Evolutionary conservation across 2,888 invertebrate genomes (phyloP).

Genomic region (Drosophila ezoana): DNA sequence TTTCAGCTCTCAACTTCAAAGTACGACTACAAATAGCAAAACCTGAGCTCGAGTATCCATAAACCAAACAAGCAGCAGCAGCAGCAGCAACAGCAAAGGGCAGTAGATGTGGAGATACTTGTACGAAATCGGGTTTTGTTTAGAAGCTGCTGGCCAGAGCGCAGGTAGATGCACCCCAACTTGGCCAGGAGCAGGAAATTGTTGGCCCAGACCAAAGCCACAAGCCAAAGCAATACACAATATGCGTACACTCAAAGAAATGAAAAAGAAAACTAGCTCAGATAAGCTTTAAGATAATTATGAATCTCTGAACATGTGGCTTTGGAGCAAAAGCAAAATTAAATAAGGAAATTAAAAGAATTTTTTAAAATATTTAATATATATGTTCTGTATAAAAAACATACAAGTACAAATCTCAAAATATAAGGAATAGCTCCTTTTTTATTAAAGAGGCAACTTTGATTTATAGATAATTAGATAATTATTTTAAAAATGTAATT

Average conservation of each 20-base stretch:
- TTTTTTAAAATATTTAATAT: no score
- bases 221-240: constrained; percentile 30
- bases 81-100: constrained; percentile 44
- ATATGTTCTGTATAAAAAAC: no score
- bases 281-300: neutral
- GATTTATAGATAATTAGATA: no score
- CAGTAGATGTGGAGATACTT: constrained; percentile 46
- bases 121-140: constrained; percentile 48
- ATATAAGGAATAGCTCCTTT: no score
- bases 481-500: no score
- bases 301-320: neutral
- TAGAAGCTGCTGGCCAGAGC: constrained; percentile 49
- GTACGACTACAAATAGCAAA: constrained; percentile 68
- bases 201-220: constrained; percentile 45
- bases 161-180: constrained; percentile 63
- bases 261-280: neutral
- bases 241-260: constrained; percentile 31
- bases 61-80: constrained; percentile 66
- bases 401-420: no score
- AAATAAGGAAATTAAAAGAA: neutral
- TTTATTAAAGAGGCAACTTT: no score
- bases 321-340: neutral
- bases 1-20: constrained; percentile 36
- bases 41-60: constrained; percentile 67
- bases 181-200: constrained; percentile 56